These are phyloP conservation scores for Cephus spinipes DNA, from an alignment of 2,888 invertebrate species.

Conservation along the genomic window DNA sequence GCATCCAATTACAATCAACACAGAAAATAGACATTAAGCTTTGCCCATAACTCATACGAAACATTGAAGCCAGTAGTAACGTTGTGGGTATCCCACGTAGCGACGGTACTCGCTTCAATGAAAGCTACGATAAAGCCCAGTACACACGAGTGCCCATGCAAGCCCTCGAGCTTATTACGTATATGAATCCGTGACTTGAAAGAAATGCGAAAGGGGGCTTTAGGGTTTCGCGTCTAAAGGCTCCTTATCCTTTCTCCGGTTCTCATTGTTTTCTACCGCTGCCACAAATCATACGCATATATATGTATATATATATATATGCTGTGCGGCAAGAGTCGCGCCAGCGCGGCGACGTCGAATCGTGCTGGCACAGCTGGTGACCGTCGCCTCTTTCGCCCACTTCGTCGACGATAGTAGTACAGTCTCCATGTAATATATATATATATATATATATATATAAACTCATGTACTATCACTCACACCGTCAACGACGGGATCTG, in stretches of 20 bases:
- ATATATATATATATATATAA: background rate
- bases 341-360: conserved; percentile 38
- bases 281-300: background rate
- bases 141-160: background rate
- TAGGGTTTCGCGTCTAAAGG: background rate
- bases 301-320: background rate
- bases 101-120: background rate
- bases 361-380: conserved; percentile 48
- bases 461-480: background rate
- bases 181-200: background rate
- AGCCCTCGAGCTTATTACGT: background rate
- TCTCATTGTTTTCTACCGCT: background rate
- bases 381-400: conserved; percentile 42
- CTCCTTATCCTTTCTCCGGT: background rate
- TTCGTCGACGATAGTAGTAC: conserved; percentile 24
- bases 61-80: background rate
- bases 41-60: background rate
- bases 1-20: background rate
- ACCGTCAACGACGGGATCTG: background rate
- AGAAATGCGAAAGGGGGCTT: background rate
- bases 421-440: background rate
- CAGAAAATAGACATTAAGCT: background rate
- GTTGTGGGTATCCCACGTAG: background rate
- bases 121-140: background rate
- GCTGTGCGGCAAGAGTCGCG: conserved; percentile 35